These are phyloP conservation scores for Horisme vitalbata DNA, from an alignment of 2,888 invertebrate genomes.

Conservation along the genomic window DNA sequence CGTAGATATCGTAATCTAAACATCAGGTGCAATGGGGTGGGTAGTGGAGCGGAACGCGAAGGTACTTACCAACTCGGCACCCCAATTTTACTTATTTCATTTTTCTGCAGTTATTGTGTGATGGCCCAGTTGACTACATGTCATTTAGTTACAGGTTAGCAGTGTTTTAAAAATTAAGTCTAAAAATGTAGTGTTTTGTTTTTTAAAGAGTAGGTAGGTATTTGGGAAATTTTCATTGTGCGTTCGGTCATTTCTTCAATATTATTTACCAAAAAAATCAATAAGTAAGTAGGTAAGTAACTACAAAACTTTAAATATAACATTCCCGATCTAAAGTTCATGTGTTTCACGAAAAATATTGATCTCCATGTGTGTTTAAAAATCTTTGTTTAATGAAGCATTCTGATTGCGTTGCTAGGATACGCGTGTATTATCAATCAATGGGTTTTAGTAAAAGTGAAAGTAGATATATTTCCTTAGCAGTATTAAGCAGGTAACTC, in stretches of 20 bases:
- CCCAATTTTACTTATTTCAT: slow-evolving; percentile 34
- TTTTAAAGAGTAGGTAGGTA: too few species aligned
- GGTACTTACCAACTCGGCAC: slow-evolving; percentile 38
- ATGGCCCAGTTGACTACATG: slow-evolving; percentile 20
- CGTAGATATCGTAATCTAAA: slow-evolving; percentile 40
- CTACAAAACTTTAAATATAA: too few species aligned
- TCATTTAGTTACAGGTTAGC: neutral
- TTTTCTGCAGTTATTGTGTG: slow-evolving; percentile 32
- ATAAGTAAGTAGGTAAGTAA: too few species aligned
- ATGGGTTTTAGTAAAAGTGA: slow-evolving; percentile 37
- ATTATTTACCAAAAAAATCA: too few species aligned
- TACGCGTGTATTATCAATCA: slow-evolving; percentile 51
- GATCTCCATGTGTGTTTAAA: slow-evolving; percentile 1
- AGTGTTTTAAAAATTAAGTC: neutral
- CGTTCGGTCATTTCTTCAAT: neutral
- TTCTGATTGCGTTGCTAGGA: slow-evolving; percentile 69
- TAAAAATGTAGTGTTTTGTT: neutral
- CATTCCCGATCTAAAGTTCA: too few species aligned
- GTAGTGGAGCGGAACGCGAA: slow-evolving; percentile 55
- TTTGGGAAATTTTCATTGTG: too few species aligned
- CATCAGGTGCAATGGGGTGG: slow-evolving; percentile 49
- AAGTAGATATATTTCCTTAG: slow-evolving; percentile 26
- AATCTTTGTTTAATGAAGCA: slow-evolving; percentile 12
- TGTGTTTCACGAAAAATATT: neutral
- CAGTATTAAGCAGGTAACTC: too few species aligned